phyloP scores from a whole-genome alignment of 2,797 vertebrate genomes.

The Argentina silus region DNA sequence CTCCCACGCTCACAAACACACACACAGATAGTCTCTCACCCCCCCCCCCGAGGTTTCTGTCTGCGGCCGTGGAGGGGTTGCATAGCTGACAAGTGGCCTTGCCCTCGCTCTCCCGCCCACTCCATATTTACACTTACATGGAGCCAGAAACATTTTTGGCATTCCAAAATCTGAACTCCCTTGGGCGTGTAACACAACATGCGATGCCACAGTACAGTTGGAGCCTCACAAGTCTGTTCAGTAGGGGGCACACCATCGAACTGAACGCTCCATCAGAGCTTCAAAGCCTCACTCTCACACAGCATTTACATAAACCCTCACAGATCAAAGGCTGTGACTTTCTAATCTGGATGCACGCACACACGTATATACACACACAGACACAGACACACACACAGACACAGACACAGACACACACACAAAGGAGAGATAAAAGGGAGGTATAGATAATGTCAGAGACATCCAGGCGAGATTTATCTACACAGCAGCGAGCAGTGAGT shows the following conservation, averaged over 20 bases:
- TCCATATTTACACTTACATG: constrained; percentile 49
- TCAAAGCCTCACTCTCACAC: not conserved
- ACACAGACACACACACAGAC: not conserved
- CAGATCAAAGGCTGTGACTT: not conserved
- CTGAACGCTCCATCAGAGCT: too few relatives aligned
- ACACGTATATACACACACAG: not conserved
- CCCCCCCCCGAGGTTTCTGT: constrained; percentile 39
- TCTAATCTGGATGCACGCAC: not conserved
- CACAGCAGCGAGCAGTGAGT: not conserved
- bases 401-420: not conserved
- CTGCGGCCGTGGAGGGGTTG: constrained; percentile 27
- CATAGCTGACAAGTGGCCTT: constrained; percentile 58
- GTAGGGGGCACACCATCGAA: constrained; percentile 16
- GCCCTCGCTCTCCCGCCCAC: constrained; percentile 33
- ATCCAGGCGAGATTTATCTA: not conserved
- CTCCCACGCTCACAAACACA: not conserved
- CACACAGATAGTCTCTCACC: too few relatives aligned
- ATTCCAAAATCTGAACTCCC: constrained; percentile 42
- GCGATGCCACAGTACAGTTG: constrained; percentile 26
- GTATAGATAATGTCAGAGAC: too few relatives aligned
- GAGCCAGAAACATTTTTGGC: constrained; percentile 59
- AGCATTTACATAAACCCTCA: not conserved
- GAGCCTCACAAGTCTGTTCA: constrained; percentile 20
- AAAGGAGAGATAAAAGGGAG: not conserved
- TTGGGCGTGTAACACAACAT: constrained; percentile 14